Percentiles rank a stretch among this genome's conserved stretches.
phyloP scores from a whole-genome alignment of 2,113 vertebrate genomes.

The Sinocyclocheilus anophthalmus region DNA sequence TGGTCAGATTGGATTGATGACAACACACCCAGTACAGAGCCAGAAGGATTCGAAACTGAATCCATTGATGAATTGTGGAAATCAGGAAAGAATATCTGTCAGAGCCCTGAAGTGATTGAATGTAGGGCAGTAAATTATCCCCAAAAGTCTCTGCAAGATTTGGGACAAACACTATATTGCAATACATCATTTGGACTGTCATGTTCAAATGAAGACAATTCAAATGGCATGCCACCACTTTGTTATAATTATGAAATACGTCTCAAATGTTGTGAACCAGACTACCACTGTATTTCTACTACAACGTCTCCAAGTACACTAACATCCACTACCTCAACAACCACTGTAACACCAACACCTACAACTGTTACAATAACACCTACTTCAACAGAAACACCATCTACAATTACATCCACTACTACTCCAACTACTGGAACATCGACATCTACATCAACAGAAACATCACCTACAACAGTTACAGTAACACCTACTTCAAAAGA shows the following conservation, averaged over 20 bases:
- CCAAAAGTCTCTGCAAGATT: rapidly evolving
- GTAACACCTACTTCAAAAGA: background rate
- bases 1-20: conserved; percentile 7
- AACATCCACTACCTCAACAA: background rate
- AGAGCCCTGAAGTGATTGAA: background rate
- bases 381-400: background rate
- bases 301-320: background rate
- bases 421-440: background rate
- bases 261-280: background rate
- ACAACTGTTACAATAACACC: too few relatives aligned
- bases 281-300: background rate
- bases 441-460: background rate
- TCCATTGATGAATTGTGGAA: background rate
- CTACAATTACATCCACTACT: background rate
- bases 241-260: conserved; percentile 26
- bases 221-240: background rate
- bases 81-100: background rate
- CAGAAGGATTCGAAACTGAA: background rate
- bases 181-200: conserved; percentile 13
- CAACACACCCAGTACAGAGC: background rate
- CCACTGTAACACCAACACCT: background rate
- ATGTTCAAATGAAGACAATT: conserved; percentile 27
- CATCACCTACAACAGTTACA: background rate
- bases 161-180: background rate
- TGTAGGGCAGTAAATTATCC: conserved; percentile 35